Evolutionary conservation across 2,888 invertebrate genomes (phyloP).

Genomic region (Anagyrus pseudococci): DNA sequence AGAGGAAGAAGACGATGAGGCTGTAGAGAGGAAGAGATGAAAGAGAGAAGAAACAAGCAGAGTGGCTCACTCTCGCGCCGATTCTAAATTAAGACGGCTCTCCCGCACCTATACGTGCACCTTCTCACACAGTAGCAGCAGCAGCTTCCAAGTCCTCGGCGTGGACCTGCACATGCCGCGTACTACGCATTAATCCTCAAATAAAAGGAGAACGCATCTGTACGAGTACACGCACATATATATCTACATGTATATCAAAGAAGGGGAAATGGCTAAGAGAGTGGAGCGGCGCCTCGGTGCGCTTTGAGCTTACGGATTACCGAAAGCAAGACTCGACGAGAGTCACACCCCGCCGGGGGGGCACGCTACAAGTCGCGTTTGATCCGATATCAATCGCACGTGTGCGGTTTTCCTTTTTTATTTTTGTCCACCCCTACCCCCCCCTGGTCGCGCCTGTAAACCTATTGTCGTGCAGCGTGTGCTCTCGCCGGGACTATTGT

Average conservation of each 20-base stretch:
- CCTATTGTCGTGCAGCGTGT: too few species aligned
- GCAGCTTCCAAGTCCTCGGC: too few species aligned
- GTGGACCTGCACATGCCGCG: too few species aligned
- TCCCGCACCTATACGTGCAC: slow-evolving; percentile 9
- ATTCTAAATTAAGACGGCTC: slow-evolving; percentile 34
- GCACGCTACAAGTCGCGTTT: slow-evolving; percentile 37
- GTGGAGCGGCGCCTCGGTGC: too few species aligned
- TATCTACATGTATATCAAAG: background rate
- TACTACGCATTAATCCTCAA: slow-evolving; percentile 23
- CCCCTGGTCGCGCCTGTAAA: background rate
- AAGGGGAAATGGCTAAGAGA: slow-evolving; percentile 12
- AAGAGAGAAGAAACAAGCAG: background rate
- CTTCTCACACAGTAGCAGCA: too few species aligned
- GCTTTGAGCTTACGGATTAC: too few species aligned
- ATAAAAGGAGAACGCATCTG: slow-evolving; percentile 6
- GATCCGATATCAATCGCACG: slow-evolving; percentile 44
- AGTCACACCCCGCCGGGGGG: background rate
- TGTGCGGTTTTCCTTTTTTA: background rate
- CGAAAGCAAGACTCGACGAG: background rate
- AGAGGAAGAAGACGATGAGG: background rate
- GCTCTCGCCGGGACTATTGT: background rate
- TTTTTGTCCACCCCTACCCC: background rate
- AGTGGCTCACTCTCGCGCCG: slow-evolving; percentile 9
- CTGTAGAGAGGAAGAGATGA: too few species aligned
- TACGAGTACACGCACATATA: background rate